Evolutionary conservation across 2,113 vertebrate species (phyloP).

Genomic region (Marmota monax): DNA sequence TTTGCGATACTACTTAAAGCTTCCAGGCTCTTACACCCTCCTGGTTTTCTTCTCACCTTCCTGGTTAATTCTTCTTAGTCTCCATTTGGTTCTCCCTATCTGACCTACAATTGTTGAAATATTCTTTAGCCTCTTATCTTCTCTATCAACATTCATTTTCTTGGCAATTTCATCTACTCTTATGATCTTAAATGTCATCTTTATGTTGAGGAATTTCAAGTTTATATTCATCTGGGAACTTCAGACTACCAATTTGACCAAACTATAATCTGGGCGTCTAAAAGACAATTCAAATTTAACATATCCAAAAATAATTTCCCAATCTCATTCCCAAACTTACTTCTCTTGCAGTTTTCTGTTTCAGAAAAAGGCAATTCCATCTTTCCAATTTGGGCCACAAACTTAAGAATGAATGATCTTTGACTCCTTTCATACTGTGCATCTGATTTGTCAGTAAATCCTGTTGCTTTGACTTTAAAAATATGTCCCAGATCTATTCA

Average conservation of each 20-base stretch:
- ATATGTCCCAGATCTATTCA: neutral
- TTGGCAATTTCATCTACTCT: neutral
- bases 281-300: constrained; percentile 33
- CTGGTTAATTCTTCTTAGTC: neutral
- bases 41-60: neutral
- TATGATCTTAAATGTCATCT: constrained; percentile 44
- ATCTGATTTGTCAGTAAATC: constrained; percentile 30
- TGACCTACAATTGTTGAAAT: neutral
- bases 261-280: constrained; percentile 26
- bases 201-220: neutral
- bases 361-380: constrained; percentile 38
- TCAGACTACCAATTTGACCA: neutral
- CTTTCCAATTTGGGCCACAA: neutral
- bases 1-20: neutral
- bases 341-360: neutral
- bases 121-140: neutral
- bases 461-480: constrained; percentile 4
- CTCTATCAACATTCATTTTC: neutral
- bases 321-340: neutral
- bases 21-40: neutral
- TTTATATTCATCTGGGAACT: neutral
- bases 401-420: neutral
- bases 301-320: constrained; percentile 11
- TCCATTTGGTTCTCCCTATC: neutral
- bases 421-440: neutral